Conservation (phyloP, 1,140 invertebrate species). For the Stenopsyche tienmushanensis region DNA sequence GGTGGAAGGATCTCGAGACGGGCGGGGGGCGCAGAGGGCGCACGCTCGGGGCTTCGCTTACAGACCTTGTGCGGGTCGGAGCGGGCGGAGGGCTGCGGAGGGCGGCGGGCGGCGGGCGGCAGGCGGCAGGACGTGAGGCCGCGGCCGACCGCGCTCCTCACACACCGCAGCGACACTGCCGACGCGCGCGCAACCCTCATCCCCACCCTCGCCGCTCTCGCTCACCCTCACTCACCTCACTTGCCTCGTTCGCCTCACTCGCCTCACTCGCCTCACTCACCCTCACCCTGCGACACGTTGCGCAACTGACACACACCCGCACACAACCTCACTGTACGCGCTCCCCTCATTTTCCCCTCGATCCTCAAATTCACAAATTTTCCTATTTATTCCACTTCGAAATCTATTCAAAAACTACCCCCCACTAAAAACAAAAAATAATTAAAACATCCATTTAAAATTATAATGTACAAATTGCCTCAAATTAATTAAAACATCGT, state of each 20-base stretch:
- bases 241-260: conserved; percentile 6
- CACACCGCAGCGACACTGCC: conserved; percentile 38
- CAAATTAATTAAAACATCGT: too few relatives aligned
- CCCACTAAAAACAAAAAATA: too few relatives aligned
- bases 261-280: neutral
- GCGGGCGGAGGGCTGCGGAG: neutral
- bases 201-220: neutral
- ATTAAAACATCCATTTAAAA: too few relatives aligned
- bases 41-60: neutral
- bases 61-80: neutral
- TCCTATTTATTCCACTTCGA: too few relatives aligned
- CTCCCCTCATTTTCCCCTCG: neutral
- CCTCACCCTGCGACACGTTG: neutral
- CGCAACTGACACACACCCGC: too few relatives aligned
- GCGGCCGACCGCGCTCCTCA: conserved; percentile 31
- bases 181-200: conserved; percentile 1
- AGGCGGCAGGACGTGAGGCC: neutral
- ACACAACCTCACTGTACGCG: neutral
- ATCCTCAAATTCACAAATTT: too few relatives aligned
- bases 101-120: neutral
- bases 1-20: neutral
- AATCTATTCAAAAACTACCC: too few relatives aligned
- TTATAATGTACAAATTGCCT: too few relatives aligned
- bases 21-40: neutral
- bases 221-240: conserved; percentile 9